Conservation (phyloP, 2,113 vertebrate species). For the Anolis sagrei region DNA sequence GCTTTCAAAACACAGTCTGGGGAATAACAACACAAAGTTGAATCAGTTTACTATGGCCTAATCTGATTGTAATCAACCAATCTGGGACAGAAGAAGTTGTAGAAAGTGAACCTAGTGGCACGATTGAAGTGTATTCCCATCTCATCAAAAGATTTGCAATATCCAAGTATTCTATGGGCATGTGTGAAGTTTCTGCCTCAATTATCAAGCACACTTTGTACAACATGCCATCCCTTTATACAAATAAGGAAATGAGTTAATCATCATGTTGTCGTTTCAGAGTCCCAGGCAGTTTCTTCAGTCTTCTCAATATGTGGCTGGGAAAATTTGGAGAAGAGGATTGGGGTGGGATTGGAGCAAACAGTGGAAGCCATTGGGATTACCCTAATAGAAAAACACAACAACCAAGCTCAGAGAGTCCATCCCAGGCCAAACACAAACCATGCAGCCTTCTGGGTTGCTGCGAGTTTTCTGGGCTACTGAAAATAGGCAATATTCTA, state of each 20-base stretch:
- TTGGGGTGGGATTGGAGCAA: slow-evolving; percentile 42
- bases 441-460: no score
- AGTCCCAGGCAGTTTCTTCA: slow-evolving; percentile 41
- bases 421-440: slow-evolving; percentile 60
- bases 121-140: slow-evolving; percentile 24
- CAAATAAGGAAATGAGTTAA: slow-evolving; percentile 67
- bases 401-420: slow-evolving; percentile 58
- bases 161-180: slow-evolving; percentile 48
- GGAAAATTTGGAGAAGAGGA: slow-evolving; percentile 56
- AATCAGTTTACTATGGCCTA: neutral
- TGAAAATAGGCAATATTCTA: slow-evolving; percentile 29
- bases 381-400: slow-evolving; percentile 52
- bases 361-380: slow-evolving; percentile 72
- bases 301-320: slow-evolving; percentile 50
- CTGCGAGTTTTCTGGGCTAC: no score
- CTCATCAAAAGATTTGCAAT: slow-evolving; percentile 20
- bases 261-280: slow-evolving; percentile 48
- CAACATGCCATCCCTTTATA: slow-evolving; percentile 73
- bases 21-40: neutral
- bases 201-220: slow-evolving; percentile 56
- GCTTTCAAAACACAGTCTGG: slow-evolving; percentile 25
- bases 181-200: slow-evolving; percentile 70
- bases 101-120: neutral
- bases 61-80: neutral
- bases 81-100: neutral